Base-by-base conservation (phyloP, 2,888 invertebrate genomes). In the Drosophila maculinotata region DNA sequence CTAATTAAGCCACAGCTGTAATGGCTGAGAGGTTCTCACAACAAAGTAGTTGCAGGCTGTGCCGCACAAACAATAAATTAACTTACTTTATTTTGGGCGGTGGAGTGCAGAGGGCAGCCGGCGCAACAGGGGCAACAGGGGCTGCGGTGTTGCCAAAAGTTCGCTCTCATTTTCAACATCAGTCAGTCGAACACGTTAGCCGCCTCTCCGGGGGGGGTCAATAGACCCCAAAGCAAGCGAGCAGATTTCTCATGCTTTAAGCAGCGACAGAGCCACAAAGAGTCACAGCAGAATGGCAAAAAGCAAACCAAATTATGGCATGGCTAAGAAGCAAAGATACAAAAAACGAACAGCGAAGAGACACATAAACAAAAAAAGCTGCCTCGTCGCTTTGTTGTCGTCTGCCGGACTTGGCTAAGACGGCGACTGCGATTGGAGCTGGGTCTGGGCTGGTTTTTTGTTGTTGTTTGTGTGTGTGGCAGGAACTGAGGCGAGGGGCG, bases 141-240 rank as follows among this genome's bases (percentile, higher is more conserved):
- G 58, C 17, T 8, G 20, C n/a, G 20, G 10, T 14, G 31, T 26
- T 25, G 36, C 35, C 64, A 42, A 57, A 48, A 47, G 58, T 73
- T 73, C 77, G 80, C 77, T 80, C 80, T 73, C 63, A 74, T 58
- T 77, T 78, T 77, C 75, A 66, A 48, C 65, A 39, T 56, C 52
- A 67, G 71, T 53, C 67, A 79, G 73, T 45, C 47, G 51, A 62
- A 25, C 35, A 54, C 33, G 53, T 42, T 48, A 25, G 56, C 31
- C 35, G 51, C 36, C 53, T n/a, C 20, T 52, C 41, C 48, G 48
- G 41, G 8, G 45, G 65, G 62, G 79, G 84, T 80, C 85, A 78
- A 84, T 82, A 84, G 79, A 78, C 87, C 63, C 62, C 48, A 66
- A 45, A 33, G 65, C 64, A 48, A 67, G 63, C 52, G n/a, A n/a